phyloP scores from a whole-genome alignment of 1,140 invertebrate species.

The Ylistrum balloti region DNA sequence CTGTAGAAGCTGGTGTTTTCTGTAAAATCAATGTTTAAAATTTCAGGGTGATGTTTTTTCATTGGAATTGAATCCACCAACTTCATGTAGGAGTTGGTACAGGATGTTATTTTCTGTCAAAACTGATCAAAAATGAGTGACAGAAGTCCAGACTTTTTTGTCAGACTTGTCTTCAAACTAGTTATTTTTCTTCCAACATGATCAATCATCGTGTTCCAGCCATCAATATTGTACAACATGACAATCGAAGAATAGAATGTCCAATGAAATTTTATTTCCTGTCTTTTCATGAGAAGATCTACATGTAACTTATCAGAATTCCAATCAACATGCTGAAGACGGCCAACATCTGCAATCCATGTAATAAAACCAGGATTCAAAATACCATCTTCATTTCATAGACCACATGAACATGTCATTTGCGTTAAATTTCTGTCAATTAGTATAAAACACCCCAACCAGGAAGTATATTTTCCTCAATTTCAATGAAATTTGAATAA shows the following conservation, averaged over 20 bases:
- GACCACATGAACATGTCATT: too few species aligned
- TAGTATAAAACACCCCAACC: too few species aligned
- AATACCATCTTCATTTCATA: too few species aligned
- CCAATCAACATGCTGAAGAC: too few species aligned
- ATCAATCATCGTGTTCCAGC: not conserved
- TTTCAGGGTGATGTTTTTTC: not conserved
- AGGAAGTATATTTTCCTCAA: too few species aligned
- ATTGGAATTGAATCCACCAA: not conserved
- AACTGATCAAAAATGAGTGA: not conserved
- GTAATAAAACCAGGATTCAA: too few species aligned
- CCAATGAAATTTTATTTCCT: not conserved
- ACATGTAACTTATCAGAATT: too few species aligned
- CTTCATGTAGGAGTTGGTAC: not conserved
- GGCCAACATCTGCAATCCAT: too few species aligned
- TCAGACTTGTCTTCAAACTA: not conserved
- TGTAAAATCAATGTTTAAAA: slow-evolving; percentile 42
- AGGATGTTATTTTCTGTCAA: not conserved
- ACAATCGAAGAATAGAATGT: too few species aligned
- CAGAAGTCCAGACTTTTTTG: not conserved
- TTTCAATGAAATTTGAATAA: too few species aligned
- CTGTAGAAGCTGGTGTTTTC: slow-evolving; percentile 68
- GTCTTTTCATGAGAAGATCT: too few species aligned
- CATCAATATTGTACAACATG: not conserved
- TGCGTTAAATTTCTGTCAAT: too few species aligned
- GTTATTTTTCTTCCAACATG: not conserved